Conservation (phyloP, 2,113 vertebrate genomes). For the Corynorhinus townsendii region DNA sequence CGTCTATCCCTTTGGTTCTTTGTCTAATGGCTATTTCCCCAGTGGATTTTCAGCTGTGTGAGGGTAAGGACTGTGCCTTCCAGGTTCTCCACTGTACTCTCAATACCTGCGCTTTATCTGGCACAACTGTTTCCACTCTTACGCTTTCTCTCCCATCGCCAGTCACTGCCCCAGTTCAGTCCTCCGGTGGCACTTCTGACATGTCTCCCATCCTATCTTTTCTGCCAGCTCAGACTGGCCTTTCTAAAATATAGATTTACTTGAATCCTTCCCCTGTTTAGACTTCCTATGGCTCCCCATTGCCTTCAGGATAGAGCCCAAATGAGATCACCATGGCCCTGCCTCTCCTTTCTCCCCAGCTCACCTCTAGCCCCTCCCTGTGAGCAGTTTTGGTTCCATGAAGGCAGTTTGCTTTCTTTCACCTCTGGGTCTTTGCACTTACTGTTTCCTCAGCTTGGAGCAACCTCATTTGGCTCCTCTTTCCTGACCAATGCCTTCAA, state of each 20-base stretch:
- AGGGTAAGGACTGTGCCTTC: neutral
- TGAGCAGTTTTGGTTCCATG: neutral
- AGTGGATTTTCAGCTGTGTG: neutral
- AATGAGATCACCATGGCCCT: neutral
- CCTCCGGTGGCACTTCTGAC: neutral
- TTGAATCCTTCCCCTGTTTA: neutral
- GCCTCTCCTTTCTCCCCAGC: no score
- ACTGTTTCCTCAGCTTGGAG: neutral
- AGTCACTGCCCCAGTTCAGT: neutral
- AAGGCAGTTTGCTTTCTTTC: neutral
- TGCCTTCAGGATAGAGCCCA: neutral
- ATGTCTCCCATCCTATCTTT: neutral
- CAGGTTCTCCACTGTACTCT: neutral
- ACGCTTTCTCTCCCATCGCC: neutral
- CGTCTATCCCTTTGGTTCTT: neutral
- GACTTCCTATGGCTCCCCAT: neutral
- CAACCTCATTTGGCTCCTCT: neutral
- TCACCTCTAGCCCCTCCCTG: neutral
- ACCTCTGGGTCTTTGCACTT: neutral
- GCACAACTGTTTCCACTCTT: neutral
- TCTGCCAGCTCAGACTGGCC: neutral
- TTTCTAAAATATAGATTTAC: neutral
- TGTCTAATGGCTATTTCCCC: neutral
- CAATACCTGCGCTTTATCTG: neutral
- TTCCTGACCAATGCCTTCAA: neutral